phyloP scores from a whole-genome alignment of 1,140 invertebrate species.

The Stegodyphus mimosarum region DNA sequence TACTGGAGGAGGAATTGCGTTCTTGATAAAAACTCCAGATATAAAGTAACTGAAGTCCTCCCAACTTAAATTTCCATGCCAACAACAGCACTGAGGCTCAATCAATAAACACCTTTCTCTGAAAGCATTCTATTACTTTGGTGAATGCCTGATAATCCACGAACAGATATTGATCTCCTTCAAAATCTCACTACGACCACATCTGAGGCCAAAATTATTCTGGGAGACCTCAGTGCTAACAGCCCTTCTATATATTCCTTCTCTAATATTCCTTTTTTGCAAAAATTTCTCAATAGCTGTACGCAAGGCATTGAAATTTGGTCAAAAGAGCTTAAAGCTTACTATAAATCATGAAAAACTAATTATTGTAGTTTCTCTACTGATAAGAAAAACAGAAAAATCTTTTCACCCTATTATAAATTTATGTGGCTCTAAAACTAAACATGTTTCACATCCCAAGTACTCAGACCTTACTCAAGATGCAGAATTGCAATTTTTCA shows the following conservation, averaged over 20 bases:
- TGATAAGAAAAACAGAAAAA: too few species aligned
- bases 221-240: background rate
- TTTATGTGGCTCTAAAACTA: background rate
- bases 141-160: background rate
- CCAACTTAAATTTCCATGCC: background rate
- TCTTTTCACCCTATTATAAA: background rate
- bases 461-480: background rate
- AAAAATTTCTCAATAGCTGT: too few species aligned
- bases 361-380: too few species aligned
- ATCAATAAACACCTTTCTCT: background rate
- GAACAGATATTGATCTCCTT: background rate
- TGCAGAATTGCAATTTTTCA: slow-evolving; percentile 2
- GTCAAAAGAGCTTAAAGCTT: too few species aligned
- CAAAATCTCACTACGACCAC: background rate
- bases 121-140: background rate
- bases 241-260: background rate
- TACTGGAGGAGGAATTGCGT: background rate
- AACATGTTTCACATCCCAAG: background rate
- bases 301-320: too few species aligned
- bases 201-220: background rate
- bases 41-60: background rate
- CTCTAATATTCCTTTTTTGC: too few species aligned
- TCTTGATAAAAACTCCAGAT: background rate
- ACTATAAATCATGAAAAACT: too few species aligned
- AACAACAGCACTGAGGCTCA: background rate